A percentile compares a stretch with the other conserved stretches of the same genome.
phyloP scores from a whole-genome alignment of 2,113 vertebrate species.

The Menidia beryllina region DNA sequence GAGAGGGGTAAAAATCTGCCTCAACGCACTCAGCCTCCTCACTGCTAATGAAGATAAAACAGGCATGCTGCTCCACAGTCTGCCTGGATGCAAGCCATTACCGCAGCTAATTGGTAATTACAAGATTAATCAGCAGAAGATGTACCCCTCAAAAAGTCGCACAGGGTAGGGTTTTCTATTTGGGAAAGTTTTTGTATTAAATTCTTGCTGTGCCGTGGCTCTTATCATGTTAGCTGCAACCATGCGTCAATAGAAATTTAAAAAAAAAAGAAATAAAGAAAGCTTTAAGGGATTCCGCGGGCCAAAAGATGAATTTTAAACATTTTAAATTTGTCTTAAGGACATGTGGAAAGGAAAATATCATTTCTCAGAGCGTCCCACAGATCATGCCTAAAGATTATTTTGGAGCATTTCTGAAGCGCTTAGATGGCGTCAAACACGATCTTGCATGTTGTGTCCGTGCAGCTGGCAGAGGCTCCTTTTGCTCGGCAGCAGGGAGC shows the following conservation, averaged over 20 bases:
- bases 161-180: conserved; percentile 15
- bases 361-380: conserved; percentile 25
- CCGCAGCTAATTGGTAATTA: conserved; percentile 70
- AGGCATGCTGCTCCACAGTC: conserved; percentile 43
- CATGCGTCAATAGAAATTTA: not conserved
- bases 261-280: conserved; percentile 1
- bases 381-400: conserved; percentile 34
- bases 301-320: not conserved
- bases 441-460: conserved; percentile 52
- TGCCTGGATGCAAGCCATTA: conserved; percentile 65
- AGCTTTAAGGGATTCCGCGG: too few relatives aligned
- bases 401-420: conserved; percentile 38
- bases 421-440: conserved; percentile 58
- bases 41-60: conserved; percentile 73
- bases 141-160: conserved; percentile 28
- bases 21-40: conserved; percentile 30
- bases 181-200: conserved; percentile 14
- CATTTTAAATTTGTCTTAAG: conserved; percentile 2
- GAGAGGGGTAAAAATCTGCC: conserved; percentile 53
- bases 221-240: not conserved
- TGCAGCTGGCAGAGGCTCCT: conserved; percentile 52
- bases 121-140: conserved; percentile 61
- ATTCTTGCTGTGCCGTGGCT: conserved; percentile 1
- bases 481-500: conserved; percentile 37
- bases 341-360: conserved; percentile 28